Evolutionary conservation across 2,888 invertebrate species (phyloP).

Genomic region (Meandrusa payeni): DNA sequence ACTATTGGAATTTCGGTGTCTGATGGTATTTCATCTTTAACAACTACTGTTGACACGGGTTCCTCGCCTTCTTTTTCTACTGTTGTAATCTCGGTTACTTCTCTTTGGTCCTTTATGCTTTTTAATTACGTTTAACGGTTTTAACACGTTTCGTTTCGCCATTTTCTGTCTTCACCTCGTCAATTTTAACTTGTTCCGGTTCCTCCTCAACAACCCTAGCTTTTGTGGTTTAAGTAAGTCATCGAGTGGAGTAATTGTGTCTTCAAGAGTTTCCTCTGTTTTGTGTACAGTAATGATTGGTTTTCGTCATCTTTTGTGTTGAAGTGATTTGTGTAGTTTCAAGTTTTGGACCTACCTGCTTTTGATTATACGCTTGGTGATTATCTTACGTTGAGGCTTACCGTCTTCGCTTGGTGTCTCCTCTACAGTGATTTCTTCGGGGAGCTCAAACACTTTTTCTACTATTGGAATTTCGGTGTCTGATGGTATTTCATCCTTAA

Average conservation of each 20-base stretch:
- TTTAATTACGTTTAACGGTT: no score
- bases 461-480: constrained; percentile 28
- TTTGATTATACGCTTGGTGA: constrained; percentile 42
- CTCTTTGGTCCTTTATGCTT: constrained; percentile 29
- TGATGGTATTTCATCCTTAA: constrained; percentile 24
- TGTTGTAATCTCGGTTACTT: constrained; percentile 34
- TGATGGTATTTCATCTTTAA: constrained; percentile 21
- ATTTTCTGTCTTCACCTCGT: neutral
- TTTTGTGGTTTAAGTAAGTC: constrained; percentile 16
- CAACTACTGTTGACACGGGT: constrained; percentile 34
- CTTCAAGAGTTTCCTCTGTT: neutral
- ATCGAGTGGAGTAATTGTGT: constrained; percentile 33
- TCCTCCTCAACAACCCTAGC: constrained; percentile 5
- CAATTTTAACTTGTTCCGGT: no score
- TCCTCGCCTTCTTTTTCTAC: constrained; percentile 33
- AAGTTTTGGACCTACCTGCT: constrained; percentile 38
- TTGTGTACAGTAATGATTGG: no score
- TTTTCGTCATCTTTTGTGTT: no score
- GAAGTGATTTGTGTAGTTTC: no score
- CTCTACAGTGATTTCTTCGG: no score
- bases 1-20: constrained; percentile 47
- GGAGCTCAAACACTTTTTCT: no score
- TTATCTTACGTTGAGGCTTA: constrained; percentile 31
- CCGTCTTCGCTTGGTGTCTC: no score
- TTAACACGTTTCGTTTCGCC: constrained; percentile 30